phyloP scores from a whole-genome alignment of 2,888 invertebrate species.

The Psylliodes chrysocephalus region DNA sequence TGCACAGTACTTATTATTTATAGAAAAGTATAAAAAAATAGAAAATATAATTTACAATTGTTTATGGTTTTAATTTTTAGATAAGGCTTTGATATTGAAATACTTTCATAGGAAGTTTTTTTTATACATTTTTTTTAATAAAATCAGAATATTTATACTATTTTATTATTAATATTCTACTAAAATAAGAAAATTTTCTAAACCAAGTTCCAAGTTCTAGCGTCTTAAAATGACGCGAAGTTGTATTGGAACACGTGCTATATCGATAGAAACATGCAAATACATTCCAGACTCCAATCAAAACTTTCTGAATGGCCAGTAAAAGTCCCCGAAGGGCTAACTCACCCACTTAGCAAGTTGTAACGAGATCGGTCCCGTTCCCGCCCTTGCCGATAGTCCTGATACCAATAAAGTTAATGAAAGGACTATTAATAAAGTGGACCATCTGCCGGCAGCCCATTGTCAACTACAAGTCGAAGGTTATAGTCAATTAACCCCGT shows the following conservation, averaged over 20 bases:
- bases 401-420: conserved; percentile 29
- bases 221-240: too few species aligned
- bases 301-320: neutral
- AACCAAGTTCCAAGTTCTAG: too few species aligned
- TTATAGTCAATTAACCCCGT: conserved; percentile 38
- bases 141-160: too few species aligned
- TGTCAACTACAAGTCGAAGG: conserved; percentile 41
- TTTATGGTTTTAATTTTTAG: too few species aligned
- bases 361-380: conserved; percentile 7
- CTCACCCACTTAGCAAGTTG: conserved; percentile 7
- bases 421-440: conserved; percentile 38
- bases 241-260: neutral
- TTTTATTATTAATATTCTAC: too few species aligned
- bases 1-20: too few species aligned
- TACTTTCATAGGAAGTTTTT: too few species aligned
- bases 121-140: too few species aligned
- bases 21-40: too few species aligned
- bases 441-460: conserved; percentile 34
- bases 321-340: neutral
- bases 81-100: too few species aligned
- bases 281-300: neutral
- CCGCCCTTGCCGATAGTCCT: conserved; percentile 12
- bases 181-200: too few species aligned
- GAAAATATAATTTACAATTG: too few species aligned
- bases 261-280: conserved; percentile 1